Evolutionary conservation across 2,888 invertebrate species (phyloP).

Genomic region (Agriopis leucophaearia): DNA sequence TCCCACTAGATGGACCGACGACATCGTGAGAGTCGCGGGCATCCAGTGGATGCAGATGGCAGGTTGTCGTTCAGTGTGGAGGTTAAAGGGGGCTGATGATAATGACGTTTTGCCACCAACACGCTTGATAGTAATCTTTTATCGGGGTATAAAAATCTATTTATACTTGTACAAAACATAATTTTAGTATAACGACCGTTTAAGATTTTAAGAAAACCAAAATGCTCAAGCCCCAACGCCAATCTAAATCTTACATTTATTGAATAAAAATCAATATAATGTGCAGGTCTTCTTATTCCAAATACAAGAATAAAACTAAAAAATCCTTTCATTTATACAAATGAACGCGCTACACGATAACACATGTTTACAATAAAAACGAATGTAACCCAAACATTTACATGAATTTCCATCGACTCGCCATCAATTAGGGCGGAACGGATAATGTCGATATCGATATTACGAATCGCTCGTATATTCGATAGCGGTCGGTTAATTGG

Average conservation of each 20-base stretch:
- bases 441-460: slow-evolving; percentile 59
- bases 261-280: background rate
- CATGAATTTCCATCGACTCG: slow-evolving; percentile 42
- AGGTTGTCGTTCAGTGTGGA: no score
- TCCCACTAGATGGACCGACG: no score
- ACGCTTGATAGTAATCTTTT: no score
- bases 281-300: background rate
- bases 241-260: background rate
- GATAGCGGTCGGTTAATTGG: slow-evolving; percentile 63
- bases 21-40: no score
- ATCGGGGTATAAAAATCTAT: no score
- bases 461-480: slow-evolving; percentile 45
- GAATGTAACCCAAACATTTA: slow-evolving; percentile 55
- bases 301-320: slow-evolving; percentile 7
- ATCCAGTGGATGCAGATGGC: no score
- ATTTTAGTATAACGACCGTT: no score
- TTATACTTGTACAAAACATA: no score
- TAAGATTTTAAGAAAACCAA: no score
- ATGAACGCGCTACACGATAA: slow-evolving; percentile 5
- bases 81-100: no score
- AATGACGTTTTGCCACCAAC: no score
- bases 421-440: slow-evolving; percentile 58
- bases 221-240: no score
- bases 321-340: slow-evolving; percentile 13
- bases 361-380: slow-evolving; percentile 43